Percentiles rank a stretch among this genome's conserved stretches.
These are phyloP conservation scores for Gallinago paraguaiae DNA, from an alignment of 2,113 vertebrate species.

Conservation along the genomic window DNA sequence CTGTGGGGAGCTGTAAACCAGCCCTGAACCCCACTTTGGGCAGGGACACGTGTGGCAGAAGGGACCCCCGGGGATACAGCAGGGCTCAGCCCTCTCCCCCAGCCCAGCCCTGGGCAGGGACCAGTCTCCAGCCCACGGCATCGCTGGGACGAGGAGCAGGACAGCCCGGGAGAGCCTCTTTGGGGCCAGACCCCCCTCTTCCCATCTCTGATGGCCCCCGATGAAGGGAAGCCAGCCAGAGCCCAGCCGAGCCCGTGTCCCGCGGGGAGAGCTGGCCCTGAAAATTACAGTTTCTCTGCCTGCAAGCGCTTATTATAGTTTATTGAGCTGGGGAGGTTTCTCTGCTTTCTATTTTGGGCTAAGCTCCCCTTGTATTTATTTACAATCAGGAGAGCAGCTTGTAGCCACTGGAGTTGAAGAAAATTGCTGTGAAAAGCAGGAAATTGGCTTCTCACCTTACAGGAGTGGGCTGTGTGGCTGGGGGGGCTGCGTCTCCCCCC, in stretches of 20 bases:
- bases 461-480: accelerated
- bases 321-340: conserved; percentile 29
- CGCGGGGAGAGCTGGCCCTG: neutral
- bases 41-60: accelerated
- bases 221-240: neutral
- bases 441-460: neutral
- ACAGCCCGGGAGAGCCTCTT: neutral
- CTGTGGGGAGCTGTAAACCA: accelerated
- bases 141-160: neutral
- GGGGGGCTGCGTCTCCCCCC: neutral
- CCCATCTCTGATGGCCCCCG: accelerated
- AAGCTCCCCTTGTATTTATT: conserved; percentile 43
- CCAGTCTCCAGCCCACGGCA: neutral
- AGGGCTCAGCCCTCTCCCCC: neutral
- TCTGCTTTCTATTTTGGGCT: conserved; percentile 31
- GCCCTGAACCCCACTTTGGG: accelerated
- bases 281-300: conserved; percentile 8
- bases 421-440: conserved; percentile 33
- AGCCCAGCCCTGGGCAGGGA: neutral
- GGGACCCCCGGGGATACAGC: accelerated
- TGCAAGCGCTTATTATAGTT: conserved; percentile 27
- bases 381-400: conserved; percentile 17
- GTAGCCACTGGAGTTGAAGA: neutral
- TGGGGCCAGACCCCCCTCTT: accelerated
- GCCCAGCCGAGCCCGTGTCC: neutral